phyloP scores from a whole-genome alignment of 2,888 invertebrate genomes.

The Hanleya hanleyi region DNA sequence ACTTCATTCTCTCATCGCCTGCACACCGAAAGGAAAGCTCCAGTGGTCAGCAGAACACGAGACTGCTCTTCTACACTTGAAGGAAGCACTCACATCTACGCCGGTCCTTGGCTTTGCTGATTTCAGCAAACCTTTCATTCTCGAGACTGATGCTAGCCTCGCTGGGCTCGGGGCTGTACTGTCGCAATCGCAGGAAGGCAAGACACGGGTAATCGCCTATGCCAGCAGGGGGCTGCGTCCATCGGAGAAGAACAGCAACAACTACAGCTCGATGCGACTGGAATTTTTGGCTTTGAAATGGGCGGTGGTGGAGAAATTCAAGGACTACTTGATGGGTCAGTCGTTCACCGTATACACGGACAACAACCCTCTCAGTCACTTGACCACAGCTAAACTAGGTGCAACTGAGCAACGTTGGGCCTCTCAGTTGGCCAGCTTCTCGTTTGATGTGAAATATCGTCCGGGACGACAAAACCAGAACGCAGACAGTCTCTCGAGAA shows the following conservation, averaged over 20 bases:
- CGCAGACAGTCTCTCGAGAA: conserved; percentile 28
- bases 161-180: too few species aligned
- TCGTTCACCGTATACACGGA: conserved; percentile 27
- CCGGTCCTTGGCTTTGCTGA: too few species aligned
- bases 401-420: conserved; percentile 33
- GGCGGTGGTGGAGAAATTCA: conserved; percentile 36
- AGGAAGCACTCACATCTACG: conserved; percentile 25
- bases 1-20: conserved; percentile 17
- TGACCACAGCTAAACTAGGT: conserved; percentile 23
- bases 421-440: conserved; percentile 23
- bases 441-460: conserved; percentile 24
- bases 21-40: conserved; percentile 5
- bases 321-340: conserved; percentile 26
- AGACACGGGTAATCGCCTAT: too few species aligned
- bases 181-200: too few species aligned
- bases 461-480: conserved; percentile 20
- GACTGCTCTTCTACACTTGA: conserved; percentile 27
- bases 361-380: conserved; percentile 25
- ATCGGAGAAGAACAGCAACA: conserved; percentile 20
- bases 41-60: conserved; percentile 28
- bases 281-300: conserved; percentile 39
- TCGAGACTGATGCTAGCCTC: too few species aligned
- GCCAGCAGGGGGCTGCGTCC: conserved; percentile 21
- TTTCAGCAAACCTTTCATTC: too few species aligned
- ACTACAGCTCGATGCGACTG: conserved; percentile 36